Evolutionary conservation across 1,140 invertebrate genomes (phyloP).

Genomic region (Mylabris phalerata): DNA sequence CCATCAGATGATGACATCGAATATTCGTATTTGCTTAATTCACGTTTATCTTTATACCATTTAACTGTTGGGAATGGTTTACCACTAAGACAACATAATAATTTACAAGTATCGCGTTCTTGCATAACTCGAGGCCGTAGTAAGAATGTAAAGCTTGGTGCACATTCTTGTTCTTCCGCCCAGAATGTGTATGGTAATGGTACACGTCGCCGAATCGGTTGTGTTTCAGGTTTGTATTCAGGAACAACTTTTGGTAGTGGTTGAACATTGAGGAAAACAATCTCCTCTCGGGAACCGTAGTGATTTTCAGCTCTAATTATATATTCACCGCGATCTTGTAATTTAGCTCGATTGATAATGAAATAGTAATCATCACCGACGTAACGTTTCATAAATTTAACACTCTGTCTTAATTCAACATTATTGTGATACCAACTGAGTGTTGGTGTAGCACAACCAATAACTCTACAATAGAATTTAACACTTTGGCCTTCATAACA

Average conservation of each 20-base stretch:
- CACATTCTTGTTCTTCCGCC: constrained; percentile 82
- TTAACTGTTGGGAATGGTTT: constrained; percentile 87
- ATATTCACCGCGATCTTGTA: constrained; percentile 95
- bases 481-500: constrained; percentile 96
- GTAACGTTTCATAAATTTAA: constrained; percentile 99
- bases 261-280: constrained; percentile 96
- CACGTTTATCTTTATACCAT: constrained; percentile 90
- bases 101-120: constrained; percentile 86
- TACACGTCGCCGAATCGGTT: constrained; percentile 66
- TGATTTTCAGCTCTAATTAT: constrained; percentile 96
- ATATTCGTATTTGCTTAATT: constrained; percentile 86
- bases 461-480: constrained; percentile 94
- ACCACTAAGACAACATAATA: constrained; percentile 93
- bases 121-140: constrained; percentile 97
- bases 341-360: constrained; percentile 90
- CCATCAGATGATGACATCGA: constrained; percentile 85
- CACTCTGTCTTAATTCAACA: constrained; percentile 89
- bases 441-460: constrained; percentile 88
- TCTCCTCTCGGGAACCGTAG: constrained; percentile 93
- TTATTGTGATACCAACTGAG: constrained; percentile 94
- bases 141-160: constrained; percentile 94
- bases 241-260: constrained; percentile 76
- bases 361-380: constrained; percentile 94
- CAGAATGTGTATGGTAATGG: constrained; percentile 78
- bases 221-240: constrained; percentile 66